Conservation (phyloP, 2,888 invertebrate species). For the Cantharis rufa region DNA sequence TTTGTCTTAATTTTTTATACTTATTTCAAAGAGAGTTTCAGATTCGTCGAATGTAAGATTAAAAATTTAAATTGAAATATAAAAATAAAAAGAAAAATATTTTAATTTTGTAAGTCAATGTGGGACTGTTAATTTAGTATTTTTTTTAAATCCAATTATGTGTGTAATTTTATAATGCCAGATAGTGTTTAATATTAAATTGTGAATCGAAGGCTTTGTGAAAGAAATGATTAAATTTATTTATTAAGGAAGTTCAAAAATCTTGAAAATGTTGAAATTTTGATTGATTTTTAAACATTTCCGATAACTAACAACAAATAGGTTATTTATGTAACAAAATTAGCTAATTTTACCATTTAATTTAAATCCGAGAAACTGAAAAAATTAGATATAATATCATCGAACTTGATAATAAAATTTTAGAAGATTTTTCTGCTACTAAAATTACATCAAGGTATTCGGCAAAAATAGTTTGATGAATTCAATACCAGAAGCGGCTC, state of each 20-base stretch:
- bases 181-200: neutral
- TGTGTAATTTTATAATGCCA: neutral
- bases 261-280: neutral
- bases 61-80: no score
- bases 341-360: neutral
- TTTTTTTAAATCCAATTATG: neutral
- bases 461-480: neutral
- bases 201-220: neutral
- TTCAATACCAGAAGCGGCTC: no score
- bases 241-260: neutral
- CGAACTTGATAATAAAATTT: neutral
- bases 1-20: no score
- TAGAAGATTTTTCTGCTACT: neutral
- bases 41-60: no score
- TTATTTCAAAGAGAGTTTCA: no score
- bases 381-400: neutral
- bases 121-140: neutral
- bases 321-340: neutral
- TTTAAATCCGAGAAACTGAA: neutral
- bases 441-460: neutral
- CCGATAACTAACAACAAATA: neutral
- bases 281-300: neutral
- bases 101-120: neutral
- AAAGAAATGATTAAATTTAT: neutral
- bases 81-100: no score